A percentile compares a stretch with the other conserved stretches of the same genome.
Conservation (phyloP, 2,113 vertebrate genomes). For the Macheiramphus alcinus region DNA sequence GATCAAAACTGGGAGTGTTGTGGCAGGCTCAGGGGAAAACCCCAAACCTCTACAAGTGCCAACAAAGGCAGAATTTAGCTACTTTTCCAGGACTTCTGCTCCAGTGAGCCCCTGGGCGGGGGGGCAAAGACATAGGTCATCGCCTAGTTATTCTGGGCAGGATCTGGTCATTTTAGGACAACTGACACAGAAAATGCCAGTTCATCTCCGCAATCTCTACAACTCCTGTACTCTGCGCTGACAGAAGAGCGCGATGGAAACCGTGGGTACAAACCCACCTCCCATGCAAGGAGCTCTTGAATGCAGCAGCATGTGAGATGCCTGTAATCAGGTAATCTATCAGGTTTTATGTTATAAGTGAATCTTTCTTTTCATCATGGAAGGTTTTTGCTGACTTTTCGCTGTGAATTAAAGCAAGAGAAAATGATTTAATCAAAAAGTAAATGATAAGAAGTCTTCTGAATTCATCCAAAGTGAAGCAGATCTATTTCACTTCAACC, state of each 20-base stretch:
- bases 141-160: background rate
- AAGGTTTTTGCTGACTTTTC: background rate
- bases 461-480: background rate
- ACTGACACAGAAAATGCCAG: no score
- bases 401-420: background rate
- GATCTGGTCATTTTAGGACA: background rate
- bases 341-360: background rate
- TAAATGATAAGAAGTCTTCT: background rate
- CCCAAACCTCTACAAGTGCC: background rate
- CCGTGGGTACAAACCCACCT: background rate
- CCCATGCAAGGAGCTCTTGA: fast-evolving
- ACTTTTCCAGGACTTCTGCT: background rate
- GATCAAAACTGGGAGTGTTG: background rate
- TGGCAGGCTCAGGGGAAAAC: background rate
- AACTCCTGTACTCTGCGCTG: background rate
- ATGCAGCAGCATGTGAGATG: background rate
- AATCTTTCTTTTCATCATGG: background rate
- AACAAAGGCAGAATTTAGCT: background rate
- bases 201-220: fast-evolving
- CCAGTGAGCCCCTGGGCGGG: fast-evolving
- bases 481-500: background rate
- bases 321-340: background rate
- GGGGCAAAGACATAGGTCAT: no score
- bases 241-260: background rate
- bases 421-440: background rate